Base-by-base conservation (phyloP, 2,888 invertebrate species). In the Perithous albicinctus region DNA sequence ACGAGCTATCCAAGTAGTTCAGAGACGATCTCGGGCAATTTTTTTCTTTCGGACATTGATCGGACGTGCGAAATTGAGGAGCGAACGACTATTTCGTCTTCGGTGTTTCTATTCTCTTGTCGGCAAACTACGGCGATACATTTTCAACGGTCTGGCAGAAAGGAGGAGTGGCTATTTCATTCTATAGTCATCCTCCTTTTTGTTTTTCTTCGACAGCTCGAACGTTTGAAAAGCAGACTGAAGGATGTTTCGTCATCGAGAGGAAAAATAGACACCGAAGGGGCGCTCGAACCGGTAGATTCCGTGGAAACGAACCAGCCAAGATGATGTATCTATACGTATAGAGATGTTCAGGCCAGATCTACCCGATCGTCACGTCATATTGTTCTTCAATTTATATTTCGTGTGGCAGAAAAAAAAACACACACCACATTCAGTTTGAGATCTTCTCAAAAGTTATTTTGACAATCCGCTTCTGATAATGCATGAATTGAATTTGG, bases 51-150 rank as follows among this genome's bases (percentile, higher is more conserved):
- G 48, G 70, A 70, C 77, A 43, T 48, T 63, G 67, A 74, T 67
- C 67, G 61, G 61, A 61, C 67, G 73, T 67, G 61, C 41, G 73
- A 74, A 79, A 79, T 79, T 74, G 67, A 59, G 61, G 59, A 26
- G 51, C 23, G 61, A 59, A 63, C 38, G 26, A 29, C 29, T 20
- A 51, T 32, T 48, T 38, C 32, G 35, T 61, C 18, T 15, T 38
- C 18, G 7, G 26, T 69, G 10, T 63, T 38, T 61, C 51, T n/a
- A 18, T 61, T 54, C 18, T 32, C 29, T n/a, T 10, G 63, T 38
- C n/a, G 43, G 32, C 35, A 43, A n/a, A n/a, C 35, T 41, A 18
- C 15, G 10, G 54, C 56, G 18, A 75, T 64, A 66, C 54, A 4
- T 70, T 29, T 56, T 15, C 43, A 26, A 23, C 59, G 26, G 29